These are phyloP conservation scores for Sebastes wilsoni DNA, from an alignment of 2,797 vertebrate genomes.

Conservation along the genomic window DNA sequence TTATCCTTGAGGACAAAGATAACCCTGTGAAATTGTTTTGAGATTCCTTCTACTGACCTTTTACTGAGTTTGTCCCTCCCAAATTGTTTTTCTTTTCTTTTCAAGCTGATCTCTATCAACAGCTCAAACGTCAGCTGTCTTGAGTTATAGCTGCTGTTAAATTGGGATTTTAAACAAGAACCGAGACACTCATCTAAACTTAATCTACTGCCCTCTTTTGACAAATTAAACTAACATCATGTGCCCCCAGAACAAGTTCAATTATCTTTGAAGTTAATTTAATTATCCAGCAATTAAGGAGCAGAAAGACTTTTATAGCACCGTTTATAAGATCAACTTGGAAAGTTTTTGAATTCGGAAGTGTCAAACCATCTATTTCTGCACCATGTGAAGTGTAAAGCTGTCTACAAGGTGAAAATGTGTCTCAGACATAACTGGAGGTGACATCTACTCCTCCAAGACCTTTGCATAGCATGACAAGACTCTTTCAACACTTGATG, in stretches of 20 bases:
- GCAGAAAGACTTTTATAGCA: background rate
- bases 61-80: background rate
- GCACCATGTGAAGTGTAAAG: constrained; percentile 18
- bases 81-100: background rate
- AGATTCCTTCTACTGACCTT: constrained; percentile 43
- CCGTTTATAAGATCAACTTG: background rate
- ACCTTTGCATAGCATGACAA: constrained; percentile 25
- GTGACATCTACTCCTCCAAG: constrained; percentile 31
- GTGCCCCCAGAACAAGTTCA: background rate
- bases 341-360: background rate
- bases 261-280: background rate
- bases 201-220: background rate
- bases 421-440: constrained; percentile 1
- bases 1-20: constrained; percentile 69
- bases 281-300: background rate
- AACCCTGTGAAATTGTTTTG: constrained; percentile 69
- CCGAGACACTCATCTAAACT: background rate
- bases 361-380: background rate
- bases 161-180: background rate
- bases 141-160: background rate
- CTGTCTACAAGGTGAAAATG: constrained; percentile 18
- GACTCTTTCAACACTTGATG: constrained; percentile 29
- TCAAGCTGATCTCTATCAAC: background rate
- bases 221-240: background rate
- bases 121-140: background rate